phyloP scores from a whole-genome alignment of 2,113 vertebrate genomes.

The Pleuronectes platessa region DNA sequence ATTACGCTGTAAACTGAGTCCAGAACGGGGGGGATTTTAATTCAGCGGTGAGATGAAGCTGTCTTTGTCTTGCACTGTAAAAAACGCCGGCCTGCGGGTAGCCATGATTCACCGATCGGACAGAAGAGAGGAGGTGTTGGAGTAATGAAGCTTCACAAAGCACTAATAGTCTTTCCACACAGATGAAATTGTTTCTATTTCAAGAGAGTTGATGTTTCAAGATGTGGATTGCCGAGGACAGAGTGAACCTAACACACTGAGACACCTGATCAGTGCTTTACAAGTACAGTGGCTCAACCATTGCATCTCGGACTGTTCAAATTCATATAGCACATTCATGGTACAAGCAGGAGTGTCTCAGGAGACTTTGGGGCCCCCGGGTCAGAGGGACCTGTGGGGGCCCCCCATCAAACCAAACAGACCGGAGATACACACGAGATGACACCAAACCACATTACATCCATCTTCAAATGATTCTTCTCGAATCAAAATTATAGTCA shows the following conservation, averaged over 20 bases:
- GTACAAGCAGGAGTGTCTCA: not conserved
- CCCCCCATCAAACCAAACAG: too few relatives aligned
- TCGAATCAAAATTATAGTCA: too few relatives aligned
- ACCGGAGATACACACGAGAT: too few relatives aligned
- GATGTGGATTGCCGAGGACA: constrained; percentile 43
- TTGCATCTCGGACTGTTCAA: not conserved
- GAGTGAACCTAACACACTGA: constrained; percentile 25
- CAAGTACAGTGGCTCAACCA: not conserved
- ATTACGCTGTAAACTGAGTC: not conserved
- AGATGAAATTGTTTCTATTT: constrained; percentile 58
- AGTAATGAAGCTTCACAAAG: constrained; percentile 58
- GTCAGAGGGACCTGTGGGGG: too few relatives aligned
- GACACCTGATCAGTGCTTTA: constrained; percentile 31
- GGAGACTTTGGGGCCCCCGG: not conserved
- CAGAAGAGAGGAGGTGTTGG: constrained; percentile 22
- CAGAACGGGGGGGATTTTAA: constrained; percentile 7
- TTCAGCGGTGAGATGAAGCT: constrained; percentile 17
- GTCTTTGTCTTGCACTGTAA: constrained; percentile 17
- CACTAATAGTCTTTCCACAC: constrained; percentile 42
- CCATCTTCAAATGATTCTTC: too few relatives aligned
- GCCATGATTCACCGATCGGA: constrained; percentile 34
- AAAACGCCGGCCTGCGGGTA: constrained; percentile 18
- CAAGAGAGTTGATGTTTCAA: constrained; percentile 51
- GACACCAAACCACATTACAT: too few relatives aligned
- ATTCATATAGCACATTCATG: not conserved